A percentile compares a stretch with the other conserved stretches of the same genome.
Evolutionary conservation across 2,797 vertebrate genomes (phyloP).

Genomic region (Tenualosa thibaudeaui): DNA sequence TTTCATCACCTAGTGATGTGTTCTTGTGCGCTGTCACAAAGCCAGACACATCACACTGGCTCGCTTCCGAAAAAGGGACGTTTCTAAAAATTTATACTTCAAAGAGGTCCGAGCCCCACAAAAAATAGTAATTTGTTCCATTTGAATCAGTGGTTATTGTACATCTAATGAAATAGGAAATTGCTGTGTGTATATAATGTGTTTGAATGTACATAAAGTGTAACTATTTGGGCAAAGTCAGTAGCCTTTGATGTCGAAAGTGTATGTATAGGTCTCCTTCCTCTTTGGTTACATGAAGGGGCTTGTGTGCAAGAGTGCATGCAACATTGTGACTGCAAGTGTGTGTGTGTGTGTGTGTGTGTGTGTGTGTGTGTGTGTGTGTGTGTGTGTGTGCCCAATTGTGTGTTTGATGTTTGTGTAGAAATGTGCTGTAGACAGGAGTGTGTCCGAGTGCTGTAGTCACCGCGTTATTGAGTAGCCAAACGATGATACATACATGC

Average conservation of each 20-base stretch:
- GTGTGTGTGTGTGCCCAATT: neutral
- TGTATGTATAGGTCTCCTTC: neutral
- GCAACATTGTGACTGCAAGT: too few relatives aligned
- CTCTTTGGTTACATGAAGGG: neutral
- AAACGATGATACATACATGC: neutral
- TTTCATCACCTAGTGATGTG: neutral
- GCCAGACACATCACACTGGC: slow-evolving; percentile 8
- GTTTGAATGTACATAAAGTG: neutral
- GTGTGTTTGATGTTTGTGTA: neutral
- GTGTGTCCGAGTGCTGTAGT: neutral
- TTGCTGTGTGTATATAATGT: neutral
- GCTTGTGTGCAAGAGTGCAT: neutral
- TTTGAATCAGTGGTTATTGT: neutral
- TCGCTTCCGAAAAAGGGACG: neutral
- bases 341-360: neutral
- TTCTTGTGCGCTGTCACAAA: slow-evolving; percentile 17
- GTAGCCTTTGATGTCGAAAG: neutral
- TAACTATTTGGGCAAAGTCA: neutral
- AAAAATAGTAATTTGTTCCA: neutral
- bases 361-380: neutral
- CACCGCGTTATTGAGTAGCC: neutral
- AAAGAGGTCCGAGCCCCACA: neutral
- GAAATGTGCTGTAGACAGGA: neutral
- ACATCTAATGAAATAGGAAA: neutral
- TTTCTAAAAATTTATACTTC: neutral